These are phyloP conservation scores for Apis laboriosa DNA, from an alignment of 1,140 invertebrate genomes.

Conservation along the genomic window DNA sequence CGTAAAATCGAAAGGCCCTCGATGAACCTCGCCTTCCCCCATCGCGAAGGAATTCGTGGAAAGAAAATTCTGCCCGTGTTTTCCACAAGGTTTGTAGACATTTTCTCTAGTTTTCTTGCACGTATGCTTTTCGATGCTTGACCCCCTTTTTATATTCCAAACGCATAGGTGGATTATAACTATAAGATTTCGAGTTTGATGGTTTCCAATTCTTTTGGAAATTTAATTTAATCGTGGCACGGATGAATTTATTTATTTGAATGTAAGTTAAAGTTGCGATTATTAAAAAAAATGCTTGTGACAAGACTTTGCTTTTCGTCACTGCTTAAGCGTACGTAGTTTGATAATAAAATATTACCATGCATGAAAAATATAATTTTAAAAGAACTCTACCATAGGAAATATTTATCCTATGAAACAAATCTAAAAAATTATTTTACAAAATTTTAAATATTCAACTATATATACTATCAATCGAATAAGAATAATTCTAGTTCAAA, in stretches of 20 bases:
- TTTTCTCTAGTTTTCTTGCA: not conserved
- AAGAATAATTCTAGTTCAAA: too few species aligned
- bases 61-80: constrained; percentile 3
- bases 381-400: too few species aligned
- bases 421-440: too few species aligned
- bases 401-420: too few species aligned
- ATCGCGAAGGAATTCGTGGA: not conserved
- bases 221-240: not conserved
- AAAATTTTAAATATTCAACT: too few species aligned
- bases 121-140: not conserved
- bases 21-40: not conserved
- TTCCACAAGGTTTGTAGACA: not conserved
- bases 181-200: not conserved
- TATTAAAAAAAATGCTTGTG: too few species aligned
- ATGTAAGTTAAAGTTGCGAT: not conserved
- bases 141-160: not conserved
- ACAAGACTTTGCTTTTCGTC: too few species aligned
- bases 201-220: not conserved
- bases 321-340: too few species aligned
- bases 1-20: constrained; percentile 3
- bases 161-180: not conserved
- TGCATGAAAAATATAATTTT: too few species aligned
- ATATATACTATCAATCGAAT: too few species aligned
- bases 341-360: too few species aligned
- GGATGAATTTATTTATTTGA: not conserved